phyloP scores from a whole-genome alignment of 1,140 invertebrate genomes.

The honey bee (Apis mellifera) region DNA sequence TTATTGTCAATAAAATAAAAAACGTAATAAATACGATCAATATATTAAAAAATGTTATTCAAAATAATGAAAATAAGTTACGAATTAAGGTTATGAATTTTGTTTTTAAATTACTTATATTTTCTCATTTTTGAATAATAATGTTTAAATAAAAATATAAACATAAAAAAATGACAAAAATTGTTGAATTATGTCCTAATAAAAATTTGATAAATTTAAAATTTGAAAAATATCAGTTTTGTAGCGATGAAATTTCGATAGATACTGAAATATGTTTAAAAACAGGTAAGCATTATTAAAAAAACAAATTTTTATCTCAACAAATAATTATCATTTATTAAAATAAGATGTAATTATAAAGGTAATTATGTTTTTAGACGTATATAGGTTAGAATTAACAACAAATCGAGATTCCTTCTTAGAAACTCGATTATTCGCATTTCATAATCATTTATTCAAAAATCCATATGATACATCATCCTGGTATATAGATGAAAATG shows the following conservation, averaged over 20 bases:
- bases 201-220: constrained; percentile 68
- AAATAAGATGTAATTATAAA: not conserved
- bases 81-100: not conserved
- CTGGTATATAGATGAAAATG: constrained; percentile 75
- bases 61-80: not conserved
- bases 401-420: constrained; percentile 73
- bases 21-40: not conserved
- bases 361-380: constrained; percentile 62
- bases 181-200: constrained; percentile 74
- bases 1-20: not conserved
- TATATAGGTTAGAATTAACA: constrained; percentile 69
- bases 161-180: constrained; percentile 69
- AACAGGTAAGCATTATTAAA: constrained; percentile 60
- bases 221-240: constrained; percentile 79
- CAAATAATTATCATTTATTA: constrained; percentile 4
- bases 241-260: constrained; percentile 59
- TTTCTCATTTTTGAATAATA: not conserved
- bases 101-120: not conserved
- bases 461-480: constrained; percentile 75
- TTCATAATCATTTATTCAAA: constrained; percentile 78
- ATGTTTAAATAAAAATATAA: not conserved
- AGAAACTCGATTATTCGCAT: constrained; percentile 76
- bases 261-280: constrained; percentile 62
- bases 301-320: not conserved
- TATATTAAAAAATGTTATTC: not conserved